phyloP scores from a whole-genome alignment of 2,113 vertebrate species.

The Sturnus vulgaris region DNA sequence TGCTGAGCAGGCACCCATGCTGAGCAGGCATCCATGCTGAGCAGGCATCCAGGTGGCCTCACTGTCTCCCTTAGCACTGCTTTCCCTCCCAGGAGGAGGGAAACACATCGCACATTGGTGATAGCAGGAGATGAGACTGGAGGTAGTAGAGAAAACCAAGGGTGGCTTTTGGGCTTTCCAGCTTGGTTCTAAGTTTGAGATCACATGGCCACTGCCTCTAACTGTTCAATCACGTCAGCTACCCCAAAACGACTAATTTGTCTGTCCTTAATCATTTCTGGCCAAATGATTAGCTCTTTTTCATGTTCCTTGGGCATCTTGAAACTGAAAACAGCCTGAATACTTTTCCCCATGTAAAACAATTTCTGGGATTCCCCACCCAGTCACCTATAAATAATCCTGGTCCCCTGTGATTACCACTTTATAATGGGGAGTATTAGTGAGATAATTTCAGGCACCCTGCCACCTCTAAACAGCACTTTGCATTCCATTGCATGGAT shows the following conservation, averaged over 20 bases:
- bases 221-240: neutral
- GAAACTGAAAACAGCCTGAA: neutral
- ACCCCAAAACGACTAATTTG: neutral
- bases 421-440: neutral
- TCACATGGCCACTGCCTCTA: neutral
- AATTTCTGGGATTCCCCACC: neutral
- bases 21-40: neutral
- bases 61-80: fast-evolving
- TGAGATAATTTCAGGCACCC: conserved; percentile 15
- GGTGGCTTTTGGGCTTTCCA: neutral
- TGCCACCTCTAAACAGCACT: neutral
- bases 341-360: neutral
- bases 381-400: neutral
- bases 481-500: neutral
- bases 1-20: neutral
- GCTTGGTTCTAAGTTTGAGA: neutral
- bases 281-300: neutral
- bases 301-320: neutral
- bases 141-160: neutral
- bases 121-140: neutral
- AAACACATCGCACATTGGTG: fast-evolving
- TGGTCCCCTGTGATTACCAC: neutral
- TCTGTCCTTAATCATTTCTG: neutral
- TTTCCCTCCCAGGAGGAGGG: neutral
- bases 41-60: neutral